Percentiles rank a stretch among this genome's conserved stretches.
phyloP scores from a whole-genome alignment of 2,797 vertebrate species.

The Sebastes nivosus region DNA sequence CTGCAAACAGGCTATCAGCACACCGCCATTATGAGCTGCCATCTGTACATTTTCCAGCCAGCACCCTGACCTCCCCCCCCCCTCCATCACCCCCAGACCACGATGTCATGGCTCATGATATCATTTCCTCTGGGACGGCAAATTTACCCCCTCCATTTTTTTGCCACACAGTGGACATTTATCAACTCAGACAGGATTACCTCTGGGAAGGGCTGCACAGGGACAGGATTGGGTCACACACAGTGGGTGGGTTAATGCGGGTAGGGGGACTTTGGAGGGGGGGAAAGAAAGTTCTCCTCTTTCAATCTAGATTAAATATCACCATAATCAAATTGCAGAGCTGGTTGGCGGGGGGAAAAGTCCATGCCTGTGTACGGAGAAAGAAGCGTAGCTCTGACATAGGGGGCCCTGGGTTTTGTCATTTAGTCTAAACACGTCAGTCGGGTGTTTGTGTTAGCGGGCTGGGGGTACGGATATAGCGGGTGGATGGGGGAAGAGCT shows the following conservation, averaged over 20 bases:
- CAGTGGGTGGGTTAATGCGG: slow-evolving; percentile 66
- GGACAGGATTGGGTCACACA: slow-evolving; percentile 76
- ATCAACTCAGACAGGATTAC: slow-evolving; percentile 81
- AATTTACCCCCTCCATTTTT: slow-evolving; percentile 77
- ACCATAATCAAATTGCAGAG: slow-evolving; percentile 80
- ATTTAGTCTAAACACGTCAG: slow-evolving; percentile 84
- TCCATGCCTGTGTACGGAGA: slow-evolving; percentile 67
- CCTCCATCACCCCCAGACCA: slow-evolving; percentile 60
- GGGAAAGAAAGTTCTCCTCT: slow-evolving; percentile 69
- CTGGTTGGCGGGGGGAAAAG: slow-evolving; percentile 68
- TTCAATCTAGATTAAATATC: slow-evolving; percentile 85
- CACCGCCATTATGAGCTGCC: slow-evolving; percentile 73
- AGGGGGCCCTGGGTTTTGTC: slow-evolving; percentile 82
- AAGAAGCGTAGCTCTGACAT: slow-evolving; percentile 73
- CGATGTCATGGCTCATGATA: slow-evolving; percentile 81
- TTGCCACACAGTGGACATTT: slow-evolving; percentile 77
- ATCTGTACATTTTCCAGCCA: slow-evolving; percentile 80
- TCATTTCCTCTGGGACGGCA: slow-evolving; percentile 81
- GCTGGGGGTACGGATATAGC: slow-evolving; percentile 59
- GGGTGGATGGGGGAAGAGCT: slow-evolving; percentile 69
- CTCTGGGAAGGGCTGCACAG: slow-evolving; percentile 67
- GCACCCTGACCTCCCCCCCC: slow-evolving; percentile 11
- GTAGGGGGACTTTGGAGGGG: slow-evolving; percentile 41
- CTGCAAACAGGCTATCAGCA: slow-evolving; percentile 85
- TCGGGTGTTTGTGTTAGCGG: slow-evolving; percentile 82